Evolutionary conservation across 2,113 vertebrate species (phyloP), one percentile per base, ranked within the genome.

Genomic region (Peromyscus polionotus): DNA sequence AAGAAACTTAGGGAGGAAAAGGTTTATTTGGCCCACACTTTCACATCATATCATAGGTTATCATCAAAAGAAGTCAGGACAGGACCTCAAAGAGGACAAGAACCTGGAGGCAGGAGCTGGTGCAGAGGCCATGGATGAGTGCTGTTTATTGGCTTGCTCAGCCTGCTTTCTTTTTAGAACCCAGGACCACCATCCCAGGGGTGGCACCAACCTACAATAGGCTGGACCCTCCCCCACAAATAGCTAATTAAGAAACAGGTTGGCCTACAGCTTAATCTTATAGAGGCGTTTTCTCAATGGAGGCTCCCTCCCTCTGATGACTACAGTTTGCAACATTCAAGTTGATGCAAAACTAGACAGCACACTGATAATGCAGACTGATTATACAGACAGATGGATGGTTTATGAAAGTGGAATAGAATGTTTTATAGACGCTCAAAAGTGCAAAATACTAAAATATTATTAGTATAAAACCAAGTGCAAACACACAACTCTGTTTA

Each of bases 391-490:
- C 31, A 81, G 83, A 87, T 92, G 31, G 65, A 73, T 42, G 31
- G 59, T 65, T 65, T 79, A 45, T 75, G 57, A 81, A 88, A 91
- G 92, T 67, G 6, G 42, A 61, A 73, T 65, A 39, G n/a, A 65
- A 87, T 81, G 42, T 26, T 63, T 90, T 87, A 72, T 45, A 73
- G 36, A 90, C 90, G 7, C 54, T 91, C 42, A 54, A 63, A 93
- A 90, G 42, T 90, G 10, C 24, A 80, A 85, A 96, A 51, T 84
- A 61, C 59, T 84, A 17, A 48, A 84, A 83, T 67, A 88, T 36
- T n/a, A 20, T 36, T 88, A 17, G 63, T 54, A 12, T 48, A 65
- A 86, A 87, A 80, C 84, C 67, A 91, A 28, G 7, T 33, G 9
- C 72, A 4, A 72, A 28, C 28, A 79, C 7, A 87, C 11, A 83